Percentiles rank a stretch among this genome's conserved stretches.
phyloP scores from a whole-genome alignment of 2,888 invertebrate genomes.

The Koerneria pararmatus region DNA sequence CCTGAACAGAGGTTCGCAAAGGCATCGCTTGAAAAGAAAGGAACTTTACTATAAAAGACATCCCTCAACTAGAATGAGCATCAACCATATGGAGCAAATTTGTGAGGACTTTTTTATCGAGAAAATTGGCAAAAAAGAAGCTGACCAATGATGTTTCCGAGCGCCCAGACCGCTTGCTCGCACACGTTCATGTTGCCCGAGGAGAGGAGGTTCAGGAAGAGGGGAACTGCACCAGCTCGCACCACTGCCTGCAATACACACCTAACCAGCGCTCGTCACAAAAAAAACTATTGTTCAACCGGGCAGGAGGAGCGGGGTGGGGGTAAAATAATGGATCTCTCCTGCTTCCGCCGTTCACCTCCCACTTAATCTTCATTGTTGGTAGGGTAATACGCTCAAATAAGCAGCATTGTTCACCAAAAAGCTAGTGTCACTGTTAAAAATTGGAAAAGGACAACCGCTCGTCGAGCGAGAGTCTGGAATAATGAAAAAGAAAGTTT shows the following conservation, averaged over 20 bases:
- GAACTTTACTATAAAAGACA: neutral
- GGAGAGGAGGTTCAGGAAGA: constrained; percentile 82
- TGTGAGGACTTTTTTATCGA: neutral
- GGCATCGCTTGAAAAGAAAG: neutral
- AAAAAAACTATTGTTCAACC: too few relatives aligned
- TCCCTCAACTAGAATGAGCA: neutral
- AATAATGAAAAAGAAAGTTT: too few relatives aligned
- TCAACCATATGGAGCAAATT: constrained; percentile 24
- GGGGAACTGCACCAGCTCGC: constrained; percentile 89
- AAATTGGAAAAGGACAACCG: too few relatives aligned
- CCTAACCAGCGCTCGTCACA: too few relatives aligned
- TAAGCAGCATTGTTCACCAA: too few relatives aligned
- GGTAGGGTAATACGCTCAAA: too few relatives aligned
- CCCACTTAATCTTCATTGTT: too few relatives aligned
- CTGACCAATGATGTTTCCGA: constrained; percentile 78
- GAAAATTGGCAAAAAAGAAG: neutral
- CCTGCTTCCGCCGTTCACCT: too few relatives aligned
- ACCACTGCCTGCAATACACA: constrained; percentile 63
- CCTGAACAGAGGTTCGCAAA: constrained; percentile 1
- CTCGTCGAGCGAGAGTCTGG: too few relatives aligned
- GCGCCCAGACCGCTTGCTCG: constrained; percentile 98
- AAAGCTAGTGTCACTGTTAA: too few relatives aligned
- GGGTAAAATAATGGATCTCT: too few relatives aligned
- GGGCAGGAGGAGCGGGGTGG: too few relatives aligned
- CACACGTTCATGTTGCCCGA: constrained; percentile 95